Base-by-base conservation (phyloP, 2,113 vertebrate genomes). In the Mungos mungo region DNA sequence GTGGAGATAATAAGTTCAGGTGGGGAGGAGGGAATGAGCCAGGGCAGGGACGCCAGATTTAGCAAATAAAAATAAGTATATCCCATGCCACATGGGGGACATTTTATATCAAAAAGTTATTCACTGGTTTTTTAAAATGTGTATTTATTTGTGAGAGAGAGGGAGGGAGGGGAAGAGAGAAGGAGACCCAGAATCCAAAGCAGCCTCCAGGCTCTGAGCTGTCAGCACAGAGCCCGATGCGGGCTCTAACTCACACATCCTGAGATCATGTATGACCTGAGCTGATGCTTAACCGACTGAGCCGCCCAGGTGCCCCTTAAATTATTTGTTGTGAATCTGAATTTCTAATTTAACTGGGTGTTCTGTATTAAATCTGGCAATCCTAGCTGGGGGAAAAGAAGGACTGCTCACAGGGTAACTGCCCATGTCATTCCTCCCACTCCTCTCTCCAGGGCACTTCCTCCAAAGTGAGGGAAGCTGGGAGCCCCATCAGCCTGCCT, bases 221-320 rank as follows among this genome's bases (percentile, higher is more conserved):
- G 57, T 60, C 57, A 60, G 57, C 57, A 23, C 57, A 60, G 7
- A 60, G 57, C 21, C 57, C 7, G 57, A 23, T 7, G 21, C 2
- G 2, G 57, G 21, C 57, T 23, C 1, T 0, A 60, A 60, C 57
- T 8, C 57, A 60, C 7, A 7, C 21, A 8, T 3, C 21, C 1
- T 9, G 57, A 60, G 57, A 9, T 23, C 57, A 60, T 60, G 57
- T 21, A 23, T 60, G 57, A 23, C 57, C 57, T 60, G 21, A 60
- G 57, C 57, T 23, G 57, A 60, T 1, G 57, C 21, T 60, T 23
- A 60, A 60, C 57, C 57, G 19, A 60, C 21, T 60, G 57, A 60
- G 57, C 57, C 21, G 2, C 57, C 57, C 57, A 60, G 57, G 57
- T 6, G 21, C 57, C 57, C 19, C 57, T 6, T 0, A 60, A 45